Evolutionary conservation across 2,888 invertebrate genomes (phyloP).

Genomic region (Campoplex capitator): DNA sequence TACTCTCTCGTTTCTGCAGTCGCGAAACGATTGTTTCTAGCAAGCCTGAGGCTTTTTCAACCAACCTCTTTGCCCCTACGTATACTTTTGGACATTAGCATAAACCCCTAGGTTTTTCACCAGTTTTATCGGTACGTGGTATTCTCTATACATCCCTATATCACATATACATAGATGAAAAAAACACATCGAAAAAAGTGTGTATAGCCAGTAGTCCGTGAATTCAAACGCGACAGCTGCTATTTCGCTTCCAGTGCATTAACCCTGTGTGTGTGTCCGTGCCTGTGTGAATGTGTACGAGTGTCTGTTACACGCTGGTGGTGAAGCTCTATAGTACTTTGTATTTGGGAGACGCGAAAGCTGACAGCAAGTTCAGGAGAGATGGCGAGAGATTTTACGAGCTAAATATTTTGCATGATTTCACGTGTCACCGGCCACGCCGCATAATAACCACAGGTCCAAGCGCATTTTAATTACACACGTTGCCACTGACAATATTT

Average conservation of each 20-base stretch:
- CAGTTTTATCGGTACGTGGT: constrained; percentile 69
- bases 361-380: constrained; percentile 69
- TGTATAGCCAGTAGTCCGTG: constrained; percentile 67
- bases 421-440: constrained; percentile 78
- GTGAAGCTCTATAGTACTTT: constrained; percentile 32
- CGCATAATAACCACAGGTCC: constrained; percentile 78
- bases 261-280: constrained; percentile 70
- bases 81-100: constrained; percentile 59
- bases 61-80: constrained; percentile 51
- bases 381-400: constrained; percentile 73
- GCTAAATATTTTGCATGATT: constrained; percentile 79
- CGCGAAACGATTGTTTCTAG: constrained; percentile 69
- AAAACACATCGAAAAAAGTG: background rate
- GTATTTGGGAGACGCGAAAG: constrained; percentile 60
- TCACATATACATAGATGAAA: background rate
- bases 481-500: constrained; percentile 42
- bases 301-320: constrained; percentile 13
- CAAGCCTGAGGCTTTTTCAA: constrained; percentile 66
- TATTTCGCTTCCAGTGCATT: constrained; percentile 80
- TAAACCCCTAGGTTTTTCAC: constrained; percentile 71
- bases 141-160: constrained; percentile 64
- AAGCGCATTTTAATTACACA: constrained; percentile 78
- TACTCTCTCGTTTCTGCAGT: constrained; percentile 46
- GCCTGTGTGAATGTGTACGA: background rate
- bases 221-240: constrained; percentile 79